These are phyloP conservation scores for Manis javanica DNA, from an alignment of 2,797 vertebrate genomes.

Conservation along the genomic window DNA sequence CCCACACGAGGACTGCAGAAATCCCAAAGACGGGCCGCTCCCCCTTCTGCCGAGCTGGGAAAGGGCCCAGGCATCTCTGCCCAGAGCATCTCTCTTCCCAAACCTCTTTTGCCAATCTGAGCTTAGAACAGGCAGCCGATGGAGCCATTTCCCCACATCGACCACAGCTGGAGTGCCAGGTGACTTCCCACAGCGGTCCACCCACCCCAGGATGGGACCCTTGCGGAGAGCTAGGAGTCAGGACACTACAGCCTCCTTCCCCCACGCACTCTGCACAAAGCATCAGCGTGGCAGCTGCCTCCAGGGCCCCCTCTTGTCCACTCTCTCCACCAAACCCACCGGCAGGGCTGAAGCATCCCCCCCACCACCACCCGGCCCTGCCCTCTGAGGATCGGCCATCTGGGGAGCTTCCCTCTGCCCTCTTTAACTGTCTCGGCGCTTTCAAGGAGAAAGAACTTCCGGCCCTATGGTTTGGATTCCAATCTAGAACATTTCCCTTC, in stretches of 20 bases:
- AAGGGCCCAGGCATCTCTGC: background rate
- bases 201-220: background rate
- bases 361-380: too few species aligned
- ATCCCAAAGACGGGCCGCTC: background rate
- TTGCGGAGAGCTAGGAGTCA: background rate
- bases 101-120: background rate
- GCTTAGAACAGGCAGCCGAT: background rate
- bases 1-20: rapidly evolving
- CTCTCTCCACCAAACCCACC: background rate
- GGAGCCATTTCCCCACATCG: background rate
- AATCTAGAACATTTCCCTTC: conserved; percentile 35
- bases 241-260: background rate
- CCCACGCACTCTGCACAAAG: background rate
- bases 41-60: rapidly evolving
- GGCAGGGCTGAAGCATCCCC: background rate
- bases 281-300: background rate
- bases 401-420: background rate
- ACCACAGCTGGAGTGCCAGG: background rate
- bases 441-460: background rate
- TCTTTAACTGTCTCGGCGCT: background rate
- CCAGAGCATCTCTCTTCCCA: background rate
- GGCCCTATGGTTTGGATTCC: background rate
- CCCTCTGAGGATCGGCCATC: background rate
- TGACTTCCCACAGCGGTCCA: background rate
- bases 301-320: background rate